Conservation (phyloP, 2,113 vertebrate species). For the Arvicanthis niloticus region DNA sequence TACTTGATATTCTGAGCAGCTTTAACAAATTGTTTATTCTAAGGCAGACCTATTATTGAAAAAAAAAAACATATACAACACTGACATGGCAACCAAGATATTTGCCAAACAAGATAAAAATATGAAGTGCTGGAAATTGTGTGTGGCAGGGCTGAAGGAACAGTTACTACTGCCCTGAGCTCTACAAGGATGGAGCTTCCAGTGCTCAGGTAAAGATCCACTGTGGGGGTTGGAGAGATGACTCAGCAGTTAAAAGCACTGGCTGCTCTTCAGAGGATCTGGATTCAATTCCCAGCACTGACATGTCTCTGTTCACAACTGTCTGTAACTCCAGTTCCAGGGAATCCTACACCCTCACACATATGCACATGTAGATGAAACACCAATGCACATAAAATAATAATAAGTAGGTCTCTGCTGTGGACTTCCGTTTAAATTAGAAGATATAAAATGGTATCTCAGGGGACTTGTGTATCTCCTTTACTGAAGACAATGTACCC, state of each 20-base stretch:
- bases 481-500: background rate
- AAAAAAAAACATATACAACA: background rate
- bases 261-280: too few species aligned
- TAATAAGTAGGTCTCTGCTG: too few species aligned
- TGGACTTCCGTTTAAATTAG: background rate
- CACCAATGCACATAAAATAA: too few species aligned
- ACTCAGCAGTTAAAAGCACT: too few species aligned
- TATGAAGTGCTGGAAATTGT: background rate
- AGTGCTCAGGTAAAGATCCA: background rate
- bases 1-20: constrained; percentile 18
- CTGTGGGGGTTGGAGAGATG: too few species aligned
- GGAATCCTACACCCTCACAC: too few species aligned
- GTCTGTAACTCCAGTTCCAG: too few species aligned
- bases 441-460: background rate
- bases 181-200: accelerated
- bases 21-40: background rate
- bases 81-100: background rate
- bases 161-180: background rate
- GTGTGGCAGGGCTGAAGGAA: background rate
- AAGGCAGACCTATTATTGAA: background rate
- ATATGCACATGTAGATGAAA: too few species aligned
- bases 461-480: background rate
- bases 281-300: too few species aligned
- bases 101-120: background rate
- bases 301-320: too few species aligned